Conservation (phyloP, 2,888 invertebrate species). For the Myathropa florea region DNA sequence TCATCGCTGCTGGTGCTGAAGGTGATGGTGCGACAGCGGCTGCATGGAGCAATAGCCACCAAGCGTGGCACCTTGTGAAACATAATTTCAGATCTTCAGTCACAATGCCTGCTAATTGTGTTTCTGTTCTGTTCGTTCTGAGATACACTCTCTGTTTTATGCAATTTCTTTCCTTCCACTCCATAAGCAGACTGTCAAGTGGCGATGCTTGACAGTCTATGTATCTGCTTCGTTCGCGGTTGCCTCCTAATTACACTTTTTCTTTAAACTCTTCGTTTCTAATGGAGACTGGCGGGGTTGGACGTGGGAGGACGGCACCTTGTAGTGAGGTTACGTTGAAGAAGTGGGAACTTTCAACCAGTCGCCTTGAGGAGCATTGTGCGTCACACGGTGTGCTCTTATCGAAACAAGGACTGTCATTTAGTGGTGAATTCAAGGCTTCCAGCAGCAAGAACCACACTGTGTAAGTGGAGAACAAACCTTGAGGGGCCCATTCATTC, state of each 20-base stretch:
- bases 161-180: constrained; percentile 20
- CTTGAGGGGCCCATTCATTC: not conserved
- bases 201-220: constrained; percentile 34
- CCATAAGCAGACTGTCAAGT: constrained; percentile 48
- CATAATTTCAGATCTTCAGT: constrained; percentile 46
- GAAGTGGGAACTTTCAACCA: not conserved
- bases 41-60: not conserved
- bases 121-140: constrained; percentile 28
- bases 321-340: constrained; percentile 27
- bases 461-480: not conserved
- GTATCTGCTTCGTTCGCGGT: constrained; percentile 7
- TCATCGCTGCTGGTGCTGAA: not conserved
- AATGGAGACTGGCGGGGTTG: not conserved
- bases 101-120: constrained; percentile 63
- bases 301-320: not conserved
- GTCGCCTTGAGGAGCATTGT: not conserved
- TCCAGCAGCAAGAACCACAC: not conserved
- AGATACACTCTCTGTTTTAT: constrained; percentile 25
- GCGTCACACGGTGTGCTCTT: not conserved
- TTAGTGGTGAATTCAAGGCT: constrained; percentile 45
- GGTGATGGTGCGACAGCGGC: not conserved
- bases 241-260: constrained; percentile 27
- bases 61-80: constrained; percentile 2
- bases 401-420: constrained; percentile 32
- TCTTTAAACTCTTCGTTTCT: constrained; percentile 10